These are phyloP conservation scores for Leptopilina myrica DNA, from an alignment of 2,888 invertebrate genomes.

Conservation along the genomic window DNA sequence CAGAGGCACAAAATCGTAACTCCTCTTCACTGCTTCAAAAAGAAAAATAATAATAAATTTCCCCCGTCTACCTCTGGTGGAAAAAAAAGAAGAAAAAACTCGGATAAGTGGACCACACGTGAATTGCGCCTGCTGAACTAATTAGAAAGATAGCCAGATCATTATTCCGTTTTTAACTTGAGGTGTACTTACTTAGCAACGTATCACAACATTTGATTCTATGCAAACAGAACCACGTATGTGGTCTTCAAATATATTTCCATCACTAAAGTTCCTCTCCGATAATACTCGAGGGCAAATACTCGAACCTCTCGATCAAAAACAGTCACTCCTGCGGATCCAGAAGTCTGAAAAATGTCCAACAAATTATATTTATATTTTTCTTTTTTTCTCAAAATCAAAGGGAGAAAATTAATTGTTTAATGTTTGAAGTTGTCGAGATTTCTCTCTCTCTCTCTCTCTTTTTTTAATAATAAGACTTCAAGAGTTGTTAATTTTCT, in stretches of 20 bases:
- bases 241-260: conserved; percentile 50
- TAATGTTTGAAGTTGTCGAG: not conserved
- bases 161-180: conserved; percentile 37
- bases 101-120: conserved; percentile 70
- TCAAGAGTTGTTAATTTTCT: not conserved
- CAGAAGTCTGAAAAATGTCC: not conserved
- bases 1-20: not conserved
- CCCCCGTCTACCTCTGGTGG: conserved; percentile 68
- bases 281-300: conserved; percentile 50
- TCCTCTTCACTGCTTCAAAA: too few species aligned
- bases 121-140: conserved; percentile 59
- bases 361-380: not conserved
- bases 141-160: conserved; percentile 63
- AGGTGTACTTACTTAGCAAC: conserved; percentile 55
- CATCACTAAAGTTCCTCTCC: conserved; percentile 47
- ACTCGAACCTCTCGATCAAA: conserved; percentile 53
- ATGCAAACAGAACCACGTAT: conserved; percentile 52
- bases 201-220: conserved; percentile 52
- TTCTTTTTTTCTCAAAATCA: too few species aligned
- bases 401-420: not conserved
- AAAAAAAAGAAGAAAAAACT: conserved; percentile 62
- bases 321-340: conserved; percentile 12
- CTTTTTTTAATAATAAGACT: not conserved
- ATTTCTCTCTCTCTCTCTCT: too few species aligned
- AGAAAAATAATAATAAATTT: too few species aligned